Conservation (phyloP, 2,888 invertebrate genomes). For the Dryobota labecula region DNA sequence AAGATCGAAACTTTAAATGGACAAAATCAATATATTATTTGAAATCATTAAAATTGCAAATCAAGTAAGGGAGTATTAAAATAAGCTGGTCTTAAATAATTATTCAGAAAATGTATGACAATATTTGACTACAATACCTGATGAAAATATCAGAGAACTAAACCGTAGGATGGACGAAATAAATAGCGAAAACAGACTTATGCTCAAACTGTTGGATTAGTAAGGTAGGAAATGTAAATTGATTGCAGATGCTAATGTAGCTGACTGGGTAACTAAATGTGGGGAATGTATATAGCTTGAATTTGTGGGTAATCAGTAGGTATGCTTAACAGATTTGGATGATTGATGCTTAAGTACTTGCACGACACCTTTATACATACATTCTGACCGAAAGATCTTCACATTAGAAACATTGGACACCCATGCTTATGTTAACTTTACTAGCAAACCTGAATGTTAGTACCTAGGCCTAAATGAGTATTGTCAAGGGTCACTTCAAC, state of each 20-base stretch:
- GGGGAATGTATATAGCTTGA: constrained; percentile 2
- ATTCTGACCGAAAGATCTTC: background rate
- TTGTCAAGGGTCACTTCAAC: constrained; percentile 14
- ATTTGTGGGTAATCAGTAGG: background rate
- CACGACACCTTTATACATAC: constrained; percentile 11
- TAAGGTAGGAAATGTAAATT: constrained; percentile 25
- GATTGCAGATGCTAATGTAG: constrained; percentile 21
- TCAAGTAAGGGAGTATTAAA: background rate
- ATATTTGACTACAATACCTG: background rate
- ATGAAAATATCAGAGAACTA: background rate
- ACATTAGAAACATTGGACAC: background rate
- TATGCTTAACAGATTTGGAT: constrained; percentile 1
- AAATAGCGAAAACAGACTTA: background rate
- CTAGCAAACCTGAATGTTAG: constrained; percentile 2
- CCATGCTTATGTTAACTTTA: background rate
- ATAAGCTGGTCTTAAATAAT: background rate
- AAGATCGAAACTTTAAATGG: background rate
- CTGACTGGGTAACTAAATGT: constrained; percentile 6
- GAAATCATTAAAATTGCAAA: background rate
- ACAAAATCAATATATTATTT: background rate
- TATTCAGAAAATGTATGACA: background rate
- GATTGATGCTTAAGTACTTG: constrained; percentile 16
- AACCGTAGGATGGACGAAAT: background rate
- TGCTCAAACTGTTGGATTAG: constrained; percentile 1
- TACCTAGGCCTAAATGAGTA: constrained; percentile 10